Base-by-base conservation (phyloP, 2,797 vertebrate genomes). In the Psittacula derbiana region DNA sequence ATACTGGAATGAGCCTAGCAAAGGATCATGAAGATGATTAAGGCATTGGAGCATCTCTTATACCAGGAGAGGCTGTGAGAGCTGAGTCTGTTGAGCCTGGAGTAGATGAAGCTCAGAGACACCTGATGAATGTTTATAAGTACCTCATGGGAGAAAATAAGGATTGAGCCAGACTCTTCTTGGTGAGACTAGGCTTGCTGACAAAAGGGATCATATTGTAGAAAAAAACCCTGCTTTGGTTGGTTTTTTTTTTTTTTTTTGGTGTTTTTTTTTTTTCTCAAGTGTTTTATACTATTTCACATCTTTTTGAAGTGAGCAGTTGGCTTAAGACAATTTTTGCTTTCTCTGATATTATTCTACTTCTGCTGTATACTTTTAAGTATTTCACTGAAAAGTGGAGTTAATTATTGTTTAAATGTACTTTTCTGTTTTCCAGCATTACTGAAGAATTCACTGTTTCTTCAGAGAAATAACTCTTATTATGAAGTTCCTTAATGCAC, bases 61-160 rank as follows among this genome's bases (percentile, higher is more conserved):
- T 12, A 31, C 0, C 1, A 72, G 47, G 17, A 13, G 10, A 57
- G 12, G 4, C 36, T 74, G 38, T 14, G 33, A 78, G 24, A 24
- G 4, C 9, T 73, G 16, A 12, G 31, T 30, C 28, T 0, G 0
- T n/a, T 74, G 47, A 58, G 28, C 5, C 25, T 33, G n/a, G 12
- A 72, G 49, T 43, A 76, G 11, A 38, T 53, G 23, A 80, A 82
- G 41, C 0, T 9, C 13, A 19, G 15, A 86, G 20, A 10, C 4
- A 43, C 30, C 33, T 79, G 43, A 23, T n/a, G 11, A 6, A 23
- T 30, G 6, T 31, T 80, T 78, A 46, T 40, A 55, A 43, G 46
- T 33, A 40, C 9, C 11, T 60, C 24, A 43, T 4, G 4, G 4
- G 36, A 80, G 36, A n/a, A 88, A 57, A 13, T 11, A 49, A 71